Conservation (phyloP, 92 coral and sea anemone genomes). For the Phenganax marumi region DNA sequence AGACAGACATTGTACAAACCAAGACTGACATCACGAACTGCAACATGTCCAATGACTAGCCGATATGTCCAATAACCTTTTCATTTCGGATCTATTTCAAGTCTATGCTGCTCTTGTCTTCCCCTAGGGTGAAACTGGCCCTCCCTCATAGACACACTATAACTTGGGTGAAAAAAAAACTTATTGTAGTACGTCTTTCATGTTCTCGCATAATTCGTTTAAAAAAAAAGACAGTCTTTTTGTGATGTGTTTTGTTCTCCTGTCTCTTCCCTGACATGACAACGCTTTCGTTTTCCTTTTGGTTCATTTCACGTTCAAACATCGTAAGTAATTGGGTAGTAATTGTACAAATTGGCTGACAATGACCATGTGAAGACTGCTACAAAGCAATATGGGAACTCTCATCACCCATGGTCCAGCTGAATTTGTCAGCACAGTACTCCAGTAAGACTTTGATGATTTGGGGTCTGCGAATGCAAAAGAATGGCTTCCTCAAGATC, state of each 20-base stretch:
- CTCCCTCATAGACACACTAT: background rate
- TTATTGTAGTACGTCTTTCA: too few species aligned
- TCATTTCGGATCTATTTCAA: background rate
- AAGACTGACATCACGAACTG: background rate
- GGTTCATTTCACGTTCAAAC: background rate
- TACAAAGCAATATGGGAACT: too few species aligned
- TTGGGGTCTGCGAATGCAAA: too few species aligned
- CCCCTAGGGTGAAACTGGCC: background rate
- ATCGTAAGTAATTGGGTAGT: background rate
- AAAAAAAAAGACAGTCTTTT: background rate
- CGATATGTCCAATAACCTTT: background rate
- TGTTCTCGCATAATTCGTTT: background rate
- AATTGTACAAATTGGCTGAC: too few species aligned
- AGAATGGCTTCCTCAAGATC: too few species aligned
- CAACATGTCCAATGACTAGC: background rate
- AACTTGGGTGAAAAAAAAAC: background rate
- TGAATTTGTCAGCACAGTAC: too few species aligned
- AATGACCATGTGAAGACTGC: too few species aligned
- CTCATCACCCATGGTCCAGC: too few species aligned
- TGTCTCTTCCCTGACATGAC: background rate
- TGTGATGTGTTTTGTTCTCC: background rate
- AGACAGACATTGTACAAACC: slow-evolving; percentile 5
- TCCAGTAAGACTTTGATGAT: too few species aligned
- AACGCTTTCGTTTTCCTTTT: slow-evolving; percentile 6
- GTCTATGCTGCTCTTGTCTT: background rate